phyloP scores from a whole-genome alignment of 2,888 invertebrate genomes.

The Tipula unca region DNA sequence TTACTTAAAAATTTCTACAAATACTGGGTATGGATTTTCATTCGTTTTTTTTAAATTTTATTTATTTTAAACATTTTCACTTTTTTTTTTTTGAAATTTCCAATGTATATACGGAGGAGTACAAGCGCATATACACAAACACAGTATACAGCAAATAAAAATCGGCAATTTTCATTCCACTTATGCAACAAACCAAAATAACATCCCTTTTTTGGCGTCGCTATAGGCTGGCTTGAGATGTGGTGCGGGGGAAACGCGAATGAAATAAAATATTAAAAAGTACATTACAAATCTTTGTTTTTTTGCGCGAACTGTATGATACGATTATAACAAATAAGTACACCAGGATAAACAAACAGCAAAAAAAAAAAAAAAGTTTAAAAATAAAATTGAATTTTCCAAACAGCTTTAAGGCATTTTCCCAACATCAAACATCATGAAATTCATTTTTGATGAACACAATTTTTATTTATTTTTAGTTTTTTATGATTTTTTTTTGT shows the following conservation, averaged over 20 bases:
- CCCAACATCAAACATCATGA: background rate
- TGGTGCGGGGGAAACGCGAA: background rate
- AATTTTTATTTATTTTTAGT: background rate
- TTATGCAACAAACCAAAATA: background rate
- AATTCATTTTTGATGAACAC: background rate
- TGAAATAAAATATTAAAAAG: conserved; percentile 2
- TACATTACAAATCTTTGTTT: background rate
- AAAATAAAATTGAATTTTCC: background rate
- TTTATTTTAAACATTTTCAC: background rate
- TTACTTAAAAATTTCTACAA: background rate
- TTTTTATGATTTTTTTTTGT: background rate
- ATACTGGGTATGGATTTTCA: background rate
- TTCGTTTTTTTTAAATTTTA: background rate
- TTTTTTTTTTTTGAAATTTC: background rate
- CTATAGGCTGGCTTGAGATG: background rate
- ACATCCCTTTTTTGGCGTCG: background rate
- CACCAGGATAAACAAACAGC: background rate
- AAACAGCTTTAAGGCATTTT: background rate
- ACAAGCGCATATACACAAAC: background rate
- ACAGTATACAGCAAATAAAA: background rate
- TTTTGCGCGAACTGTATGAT: conserved; percentile 1
- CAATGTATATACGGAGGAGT: background rate
- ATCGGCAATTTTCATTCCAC: background rate
- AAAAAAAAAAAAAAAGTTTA: background rate
- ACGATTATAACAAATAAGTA: conserved; percentile 14